phyloP scores from a whole-genome alignment of 2,888 invertebrate genomes.

The Muschampia plurimacula region DNA sequence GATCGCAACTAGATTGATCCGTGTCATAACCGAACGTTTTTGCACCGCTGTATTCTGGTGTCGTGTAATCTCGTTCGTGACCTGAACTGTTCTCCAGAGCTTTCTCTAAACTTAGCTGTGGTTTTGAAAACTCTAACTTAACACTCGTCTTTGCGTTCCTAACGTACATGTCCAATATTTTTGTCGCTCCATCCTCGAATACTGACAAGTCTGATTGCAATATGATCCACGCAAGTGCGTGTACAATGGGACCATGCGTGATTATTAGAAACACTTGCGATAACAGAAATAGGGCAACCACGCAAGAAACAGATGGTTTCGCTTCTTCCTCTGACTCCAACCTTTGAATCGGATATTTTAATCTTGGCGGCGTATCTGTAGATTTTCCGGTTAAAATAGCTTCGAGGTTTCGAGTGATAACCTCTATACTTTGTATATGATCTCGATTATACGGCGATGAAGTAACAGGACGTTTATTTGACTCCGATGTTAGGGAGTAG shows the following conservation, averaged over 20 bases:
- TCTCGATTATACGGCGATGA: constrained; percentile 76
- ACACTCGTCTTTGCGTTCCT: constrained; percentile 84
- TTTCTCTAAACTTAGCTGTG: constrained; percentile 91
- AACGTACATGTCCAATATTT: constrained; percentile 88
- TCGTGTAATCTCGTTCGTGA: constrained; percentile 75
- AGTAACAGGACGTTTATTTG: constrained; percentile 57
- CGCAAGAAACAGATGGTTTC: constrained; percentile 93
- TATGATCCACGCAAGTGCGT: constrained; percentile 95
- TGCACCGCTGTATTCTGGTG: constrained; percentile 71
- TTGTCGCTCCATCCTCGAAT: constrained; percentile 89
- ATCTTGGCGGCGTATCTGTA: constrained; percentile 77
- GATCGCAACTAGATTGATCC: constrained; percentile 81
- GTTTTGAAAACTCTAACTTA: constrained; percentile 88
- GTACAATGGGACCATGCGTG: constrained; percentile 95
- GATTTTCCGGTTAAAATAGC: constrained; percentile 87
- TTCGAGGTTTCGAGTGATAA: constrained; percentile 87
- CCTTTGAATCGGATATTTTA: constrained; percentile 69
- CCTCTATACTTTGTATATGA: constrained; percentile 84
- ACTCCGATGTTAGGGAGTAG: constrained; percentile 90
- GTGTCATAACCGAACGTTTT: constrained; percentile 75
- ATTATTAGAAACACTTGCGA: constrained; percentile 98
- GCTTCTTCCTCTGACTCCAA: constrained; percentile 82
- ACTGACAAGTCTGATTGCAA: constrained; percentile 92
- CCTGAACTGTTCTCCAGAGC: constrained; percentile 86
- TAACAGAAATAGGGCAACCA: constrained; percentile 95